phyloP scores from a whole-genome alignment of 2,113 vertebrate genomes.

The Paralichthys olivaceus region DNA sequence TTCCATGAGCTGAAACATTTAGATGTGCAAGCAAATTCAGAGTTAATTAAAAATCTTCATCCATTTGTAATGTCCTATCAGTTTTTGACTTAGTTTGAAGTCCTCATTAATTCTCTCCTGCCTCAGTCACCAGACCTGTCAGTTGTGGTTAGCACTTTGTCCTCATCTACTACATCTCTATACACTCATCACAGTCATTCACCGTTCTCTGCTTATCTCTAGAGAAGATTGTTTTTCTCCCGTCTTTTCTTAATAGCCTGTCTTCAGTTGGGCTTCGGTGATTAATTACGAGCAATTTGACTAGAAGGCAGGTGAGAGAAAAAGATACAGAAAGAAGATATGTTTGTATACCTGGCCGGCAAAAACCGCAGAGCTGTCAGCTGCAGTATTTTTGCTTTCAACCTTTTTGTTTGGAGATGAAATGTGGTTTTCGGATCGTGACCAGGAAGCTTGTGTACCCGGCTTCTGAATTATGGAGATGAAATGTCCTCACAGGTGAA shows the following conservation, averaged over 20 bases:
- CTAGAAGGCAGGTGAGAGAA: slow-evolving; percentile 34
- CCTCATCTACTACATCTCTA: slow-evolving; percentile 41
- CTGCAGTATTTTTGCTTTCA: not conserved
- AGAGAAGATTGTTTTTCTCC: slow-evolving; percentile 11
- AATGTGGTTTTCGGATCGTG: not conserved
- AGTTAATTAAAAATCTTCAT: slow-evolving; percentile 48
- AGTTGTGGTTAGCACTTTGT: slow-evolving; percentile 20
- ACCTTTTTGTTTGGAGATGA: not conserved
- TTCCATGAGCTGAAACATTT: slow-evolving; percentile 11
- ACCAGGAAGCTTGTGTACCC: not conserved
- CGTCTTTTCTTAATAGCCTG: slow-evolving; percentile 47
- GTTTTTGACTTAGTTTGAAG: slow-evolving; percentile 31
- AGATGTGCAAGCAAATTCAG: slow-evolving; percentile 3
- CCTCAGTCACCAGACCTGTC: slow-evolving; percentile 44
- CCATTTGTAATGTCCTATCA: not conserved
- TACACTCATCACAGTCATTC: slow-evolving; percentile 14
- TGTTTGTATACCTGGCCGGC: not conserved
- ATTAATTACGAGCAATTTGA: slow-evolving; percentile 58
- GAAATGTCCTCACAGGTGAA: not conserved
- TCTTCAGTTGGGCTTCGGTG: slow-evolving; percentile 45
- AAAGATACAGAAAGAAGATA: not conserved
- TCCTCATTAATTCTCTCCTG: slow-evolving; percentile 58
- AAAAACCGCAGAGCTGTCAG: not conserved
- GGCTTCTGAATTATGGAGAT: not conserved
- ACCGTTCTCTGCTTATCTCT: slow-evolving; percentile 46